Conservation (phyloP, 2,113 vertebrate species). For the Anas platyrhynchos region DNA sequence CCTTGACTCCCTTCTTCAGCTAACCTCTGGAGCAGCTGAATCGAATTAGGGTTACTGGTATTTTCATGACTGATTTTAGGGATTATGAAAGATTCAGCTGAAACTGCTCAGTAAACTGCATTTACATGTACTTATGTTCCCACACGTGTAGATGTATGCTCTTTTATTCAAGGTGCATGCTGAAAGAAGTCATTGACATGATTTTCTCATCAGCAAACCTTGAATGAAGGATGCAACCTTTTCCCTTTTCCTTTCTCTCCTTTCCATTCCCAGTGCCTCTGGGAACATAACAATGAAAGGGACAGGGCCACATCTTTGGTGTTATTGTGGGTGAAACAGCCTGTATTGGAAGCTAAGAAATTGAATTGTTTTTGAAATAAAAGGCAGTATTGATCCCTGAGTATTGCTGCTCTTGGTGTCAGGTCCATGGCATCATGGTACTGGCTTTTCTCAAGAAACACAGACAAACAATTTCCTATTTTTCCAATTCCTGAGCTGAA, state of each 20-base stretch:
- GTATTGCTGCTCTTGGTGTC: neutral
- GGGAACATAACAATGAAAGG: neutral
- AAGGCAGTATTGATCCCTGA: neutral
- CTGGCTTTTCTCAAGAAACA: neutral
- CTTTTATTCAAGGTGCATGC: neutral
- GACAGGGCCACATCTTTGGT: neutral
- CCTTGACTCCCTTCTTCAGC: neutral
- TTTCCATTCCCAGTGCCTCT: neutral
- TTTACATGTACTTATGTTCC: neutral
- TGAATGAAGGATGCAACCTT: neutral
- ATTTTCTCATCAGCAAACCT: neutral
- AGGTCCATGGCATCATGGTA: too few species aligned
- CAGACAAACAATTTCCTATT: neutral
- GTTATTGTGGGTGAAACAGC: neutral
- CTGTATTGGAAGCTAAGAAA: neutral
- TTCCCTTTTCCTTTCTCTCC: neutral
- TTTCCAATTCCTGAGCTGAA: neutral
- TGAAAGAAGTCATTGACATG: neutral
- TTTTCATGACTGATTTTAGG: neutral
- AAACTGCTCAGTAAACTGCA: neutral
- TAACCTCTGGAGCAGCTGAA: neutral
- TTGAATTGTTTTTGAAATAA: neutral
- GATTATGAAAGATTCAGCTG: neutral
- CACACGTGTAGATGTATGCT: too few species aligned
- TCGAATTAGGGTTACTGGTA: neutral